Evolutionary conservation across 35 echinoderm and acorn worm genomes (phyloP).

Genomic region (Apostichopus japonicus): DNA sequence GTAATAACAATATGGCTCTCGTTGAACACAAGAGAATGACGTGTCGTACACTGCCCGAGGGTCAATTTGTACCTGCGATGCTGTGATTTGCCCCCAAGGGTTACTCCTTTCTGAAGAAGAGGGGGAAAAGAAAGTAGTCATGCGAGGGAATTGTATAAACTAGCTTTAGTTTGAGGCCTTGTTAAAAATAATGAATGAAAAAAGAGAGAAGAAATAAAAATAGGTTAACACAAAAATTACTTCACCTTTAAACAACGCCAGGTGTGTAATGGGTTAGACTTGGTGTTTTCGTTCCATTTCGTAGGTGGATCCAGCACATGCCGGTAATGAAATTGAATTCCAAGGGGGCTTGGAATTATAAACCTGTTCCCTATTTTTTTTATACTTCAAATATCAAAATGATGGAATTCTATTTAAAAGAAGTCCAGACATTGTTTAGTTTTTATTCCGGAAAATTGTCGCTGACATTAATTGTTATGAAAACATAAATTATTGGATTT

Average conservation of each 20-base stretch:
- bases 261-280: not conserved
- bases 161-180: conserved; percentile 13
- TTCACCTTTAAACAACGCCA: conserved; percentile 22
- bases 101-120: not conserved
- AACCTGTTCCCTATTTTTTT: not conserved
- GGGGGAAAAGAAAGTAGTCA: conserved; percentile 1
- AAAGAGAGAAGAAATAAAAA: not conserved
- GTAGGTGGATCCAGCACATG: conserved; percentile 13
- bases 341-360: not conserved
- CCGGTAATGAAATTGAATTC: conserved; percentile 45
- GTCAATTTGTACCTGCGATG: conserved; percentile 16
- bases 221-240: conserved; percentile 35
- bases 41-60: not conserved
- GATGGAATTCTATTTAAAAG: not conserved
- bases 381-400: not conserved
- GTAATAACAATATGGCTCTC: conserved; percentile 18
- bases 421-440: not conserved
- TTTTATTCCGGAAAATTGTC: not conserved
- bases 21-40: not conserved
- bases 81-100: conserved; percentile 12
- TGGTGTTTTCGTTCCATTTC: conserved; percentile 11
- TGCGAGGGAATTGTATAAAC: conserved; percentile 25
- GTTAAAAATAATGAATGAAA: not conserved
- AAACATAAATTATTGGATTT: not conserved
- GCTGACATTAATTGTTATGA: conserved; percentile 3